A percentile compares a stretch with the other conserved stretches of the same genome.
Conservation (phyloP, 2,113 vertebrate genomes). For the Gallinago undulata region DNA sequence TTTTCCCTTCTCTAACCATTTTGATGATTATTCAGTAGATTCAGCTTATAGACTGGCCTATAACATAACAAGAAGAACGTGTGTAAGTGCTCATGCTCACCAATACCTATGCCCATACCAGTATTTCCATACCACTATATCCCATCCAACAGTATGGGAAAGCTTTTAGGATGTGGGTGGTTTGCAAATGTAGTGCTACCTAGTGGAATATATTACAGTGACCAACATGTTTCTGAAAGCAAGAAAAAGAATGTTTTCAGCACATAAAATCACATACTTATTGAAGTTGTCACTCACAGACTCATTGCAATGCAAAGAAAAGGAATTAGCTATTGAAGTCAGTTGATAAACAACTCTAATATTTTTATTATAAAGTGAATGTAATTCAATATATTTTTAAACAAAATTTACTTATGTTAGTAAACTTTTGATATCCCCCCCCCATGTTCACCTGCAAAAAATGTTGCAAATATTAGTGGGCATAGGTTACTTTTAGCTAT, state of each 20-base stretch:
- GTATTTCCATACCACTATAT: background rate
- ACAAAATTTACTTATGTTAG: background rate
- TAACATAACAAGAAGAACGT: background rate
- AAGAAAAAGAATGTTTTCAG: background rate
- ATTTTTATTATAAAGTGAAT: background rate
- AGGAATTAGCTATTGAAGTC: background rate
- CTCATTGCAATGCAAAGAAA: background rate
- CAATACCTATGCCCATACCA: fast-evolving
- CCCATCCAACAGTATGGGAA: background rate
- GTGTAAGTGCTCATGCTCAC: background rate
- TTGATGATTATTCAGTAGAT: background rate
- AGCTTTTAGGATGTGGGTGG: background rate
- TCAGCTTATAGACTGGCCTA: background rate
- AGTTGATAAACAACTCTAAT: background rate
- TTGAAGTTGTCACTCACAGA: background rate
- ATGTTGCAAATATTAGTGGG: background rate
- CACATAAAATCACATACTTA: background rate
- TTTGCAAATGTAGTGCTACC: background rate
- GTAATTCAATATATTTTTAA: background rate
- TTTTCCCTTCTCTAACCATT: background rate
- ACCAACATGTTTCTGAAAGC: background rate
- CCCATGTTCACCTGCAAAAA: background rate
- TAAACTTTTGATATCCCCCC: background rate
- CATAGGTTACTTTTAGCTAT: background rate
- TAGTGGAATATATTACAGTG: background rate